phyloP scores from a whole-genome alignment of 2,797 vertebrate genomes.

The Pangasius larnaudii region DNA sequence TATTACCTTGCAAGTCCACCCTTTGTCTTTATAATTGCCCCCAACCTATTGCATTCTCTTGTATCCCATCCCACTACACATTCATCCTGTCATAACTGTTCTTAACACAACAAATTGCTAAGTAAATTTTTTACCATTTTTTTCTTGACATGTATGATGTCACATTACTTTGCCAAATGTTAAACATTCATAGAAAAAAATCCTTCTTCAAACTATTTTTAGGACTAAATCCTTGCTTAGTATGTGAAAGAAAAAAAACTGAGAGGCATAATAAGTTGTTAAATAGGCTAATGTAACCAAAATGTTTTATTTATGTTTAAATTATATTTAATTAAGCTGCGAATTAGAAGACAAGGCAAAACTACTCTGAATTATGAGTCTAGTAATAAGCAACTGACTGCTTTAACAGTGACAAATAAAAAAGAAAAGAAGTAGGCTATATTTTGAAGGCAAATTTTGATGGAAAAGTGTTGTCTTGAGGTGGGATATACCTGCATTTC shows the following conservation, averaged over 20 bases:
- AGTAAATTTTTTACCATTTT: not conserved
- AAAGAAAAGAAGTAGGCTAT: not conserved
- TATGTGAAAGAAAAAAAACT: not conserved
- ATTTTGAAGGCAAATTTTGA: not conserved
- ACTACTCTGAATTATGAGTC: not conserved
- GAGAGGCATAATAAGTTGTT: not conserved
- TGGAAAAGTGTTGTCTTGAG: not conserved
- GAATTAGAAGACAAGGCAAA: not conserved
- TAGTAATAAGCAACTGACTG: not conserved
- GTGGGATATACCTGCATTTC: not conserved
- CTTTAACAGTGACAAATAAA: not conserved
- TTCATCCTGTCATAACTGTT: not conserved
- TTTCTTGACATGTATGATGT: not conserved
- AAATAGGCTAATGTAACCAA: not conserved
- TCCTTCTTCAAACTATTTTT: not conserved
- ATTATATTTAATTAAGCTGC: not conserved
- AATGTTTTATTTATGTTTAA: too few species aligned
- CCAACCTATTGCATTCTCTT: not conserved
- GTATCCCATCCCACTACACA: not conserved
- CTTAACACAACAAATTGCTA: not conserved
- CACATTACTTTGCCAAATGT: not conserved
- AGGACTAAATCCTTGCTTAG: not conserved
- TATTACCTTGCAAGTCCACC: not conserved
- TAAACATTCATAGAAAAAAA: not conserved
- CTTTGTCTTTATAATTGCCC: not conserved